These are phyloP conservation scores for Yponomeuta evonymella DNA, from an alignment of 2,888 invertebrate genomes.

Conservation along the genomic window DNA sequence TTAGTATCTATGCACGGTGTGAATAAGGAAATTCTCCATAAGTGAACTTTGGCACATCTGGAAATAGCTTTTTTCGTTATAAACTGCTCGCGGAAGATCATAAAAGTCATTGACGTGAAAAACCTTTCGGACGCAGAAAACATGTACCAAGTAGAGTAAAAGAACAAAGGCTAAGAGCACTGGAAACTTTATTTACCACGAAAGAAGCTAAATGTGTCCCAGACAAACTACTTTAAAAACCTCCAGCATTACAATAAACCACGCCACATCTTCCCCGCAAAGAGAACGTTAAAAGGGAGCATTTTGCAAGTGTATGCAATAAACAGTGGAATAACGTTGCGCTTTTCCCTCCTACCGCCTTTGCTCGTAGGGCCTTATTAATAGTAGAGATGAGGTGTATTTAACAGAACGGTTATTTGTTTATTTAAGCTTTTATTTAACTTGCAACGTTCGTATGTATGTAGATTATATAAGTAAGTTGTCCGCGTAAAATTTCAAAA, in stretches of 20 bases:
- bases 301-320: constrained; percentile 13
- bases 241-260: not conserved
- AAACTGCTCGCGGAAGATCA: not conserved
- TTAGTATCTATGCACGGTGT: not conserved
- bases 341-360: constrained; percentile 10
- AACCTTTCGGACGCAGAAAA: no score
- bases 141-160: not conserved
- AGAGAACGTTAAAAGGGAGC: constrained; percentile 9
- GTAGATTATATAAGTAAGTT: no score
- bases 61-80: not conserved
- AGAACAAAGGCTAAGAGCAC: not conserved
- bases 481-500: no score
- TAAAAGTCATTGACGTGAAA: no score
- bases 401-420: no score
- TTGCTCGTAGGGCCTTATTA: not conserved
- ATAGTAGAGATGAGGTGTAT: not conserved
- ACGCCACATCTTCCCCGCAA: not conserved
- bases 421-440: no score
- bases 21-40: not conserved
- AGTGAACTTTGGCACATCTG: not conserved
- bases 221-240: constrained; percentile 6
- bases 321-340: constrained; percentile 17
- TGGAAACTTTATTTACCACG: not conserved
- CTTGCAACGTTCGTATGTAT: no score
- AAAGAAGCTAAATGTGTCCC: not conserved